Conservation (phyloP, 2,888 invertebrate genomes). For the Coronaproctus castanopsis region DNA sequence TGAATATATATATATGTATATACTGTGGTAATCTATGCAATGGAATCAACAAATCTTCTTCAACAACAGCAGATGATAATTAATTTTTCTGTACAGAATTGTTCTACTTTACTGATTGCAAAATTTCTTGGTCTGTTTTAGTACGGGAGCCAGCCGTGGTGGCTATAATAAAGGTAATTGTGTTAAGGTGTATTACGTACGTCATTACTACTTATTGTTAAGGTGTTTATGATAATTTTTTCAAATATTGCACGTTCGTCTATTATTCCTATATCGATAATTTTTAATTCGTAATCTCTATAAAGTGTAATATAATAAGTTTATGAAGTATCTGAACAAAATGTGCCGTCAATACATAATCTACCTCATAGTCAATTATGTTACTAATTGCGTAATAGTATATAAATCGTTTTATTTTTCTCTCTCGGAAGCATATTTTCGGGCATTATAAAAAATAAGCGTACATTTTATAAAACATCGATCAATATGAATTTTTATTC, state of each 20-base stretch:
- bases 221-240: constrained; percentile 13
- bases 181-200: constrained; percentile 32
- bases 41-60: no score
- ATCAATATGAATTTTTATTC: no score
- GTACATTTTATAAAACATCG: no score
- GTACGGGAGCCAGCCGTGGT: constrained; percentile 85
- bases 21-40: no score
- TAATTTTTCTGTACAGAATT: constrained; percentile 1
- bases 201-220: constrained; percentile 13
- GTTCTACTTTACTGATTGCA: constrained; percentile 11
- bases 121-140: constrained; percentile 44
- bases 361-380: no score
- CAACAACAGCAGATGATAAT: constrained; percentile 2
- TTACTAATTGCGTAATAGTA: no score
- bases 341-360: neutral
- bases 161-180: constrained; percentile 92
- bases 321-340: constrained; percentile 5
- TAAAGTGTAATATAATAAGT: constrained; percentile 4
- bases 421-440: no score
- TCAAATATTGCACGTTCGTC: no score
- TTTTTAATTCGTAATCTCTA: constrained; percentile 3
- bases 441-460: no score
- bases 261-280: no score
- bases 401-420: no score
- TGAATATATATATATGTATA: no score